Conservation (phyloP, 2,797 vertebrate genomes). For the Psittacula derbiana region DNA sequence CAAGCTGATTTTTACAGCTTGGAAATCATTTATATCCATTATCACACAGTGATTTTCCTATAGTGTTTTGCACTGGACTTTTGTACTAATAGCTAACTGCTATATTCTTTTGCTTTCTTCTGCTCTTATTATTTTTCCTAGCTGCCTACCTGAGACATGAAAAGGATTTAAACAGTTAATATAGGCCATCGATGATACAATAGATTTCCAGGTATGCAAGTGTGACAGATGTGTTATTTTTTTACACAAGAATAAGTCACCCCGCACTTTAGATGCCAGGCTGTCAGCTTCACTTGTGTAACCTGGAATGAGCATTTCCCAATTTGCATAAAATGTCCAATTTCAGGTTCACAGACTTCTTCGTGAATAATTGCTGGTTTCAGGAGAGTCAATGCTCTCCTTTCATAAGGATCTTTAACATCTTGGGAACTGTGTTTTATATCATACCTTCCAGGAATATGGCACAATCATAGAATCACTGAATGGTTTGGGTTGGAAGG, state of each 20-base stretch:
- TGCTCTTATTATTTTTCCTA: background rate
- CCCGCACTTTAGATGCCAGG: slow-evolving; percentile 26
- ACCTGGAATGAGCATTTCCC: slow-evolving; percentile 30
- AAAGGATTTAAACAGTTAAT: slow-evolving; percentile 8
- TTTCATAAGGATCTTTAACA: slow-evolving; percentile 28
- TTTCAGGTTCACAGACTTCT: slow-evolving; percentile 4
- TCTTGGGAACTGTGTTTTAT: background rate
- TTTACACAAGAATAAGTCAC: slow-evolving; percentile 23
- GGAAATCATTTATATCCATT: background rate
- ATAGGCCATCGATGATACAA: background rate
- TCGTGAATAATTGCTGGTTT: slow-evolving; percentile 42
- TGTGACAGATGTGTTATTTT: slow-evolving; percentile 24
- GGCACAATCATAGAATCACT: background rate
- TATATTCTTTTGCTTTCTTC: background rate
- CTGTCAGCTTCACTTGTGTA: slow-evolving; percentile 17
- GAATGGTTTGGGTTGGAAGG: background rate
- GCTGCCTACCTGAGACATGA: background rate
- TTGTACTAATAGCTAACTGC: background rate
- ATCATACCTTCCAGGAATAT: background rate
- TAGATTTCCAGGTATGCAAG: background rate
- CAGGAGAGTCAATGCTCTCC: background rate
- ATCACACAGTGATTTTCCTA: background rate
- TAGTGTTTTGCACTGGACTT: background rate
- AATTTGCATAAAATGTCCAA: slow-evolving; percentile 23
- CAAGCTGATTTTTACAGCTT: background rate